Evolutionary conservation across 1,140 invertebrate species (phyloP), one percentile per base, ranked within the genome.

Genomic region (Leptestheria dahalacensis): DNA sequence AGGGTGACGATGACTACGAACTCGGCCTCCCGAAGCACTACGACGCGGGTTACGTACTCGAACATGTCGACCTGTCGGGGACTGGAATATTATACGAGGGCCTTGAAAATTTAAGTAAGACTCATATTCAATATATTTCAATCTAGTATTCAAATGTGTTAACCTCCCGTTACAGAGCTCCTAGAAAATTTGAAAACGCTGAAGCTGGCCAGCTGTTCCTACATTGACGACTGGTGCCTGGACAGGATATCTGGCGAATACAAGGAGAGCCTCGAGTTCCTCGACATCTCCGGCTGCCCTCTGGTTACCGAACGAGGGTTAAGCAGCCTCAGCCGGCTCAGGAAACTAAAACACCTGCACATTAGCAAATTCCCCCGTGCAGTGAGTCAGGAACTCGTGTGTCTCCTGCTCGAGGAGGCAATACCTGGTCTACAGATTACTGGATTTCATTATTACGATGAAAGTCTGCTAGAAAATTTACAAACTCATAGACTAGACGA

Each of bases 151-250:
- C 2, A 15, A 51, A 2, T 10, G 51, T 9, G 20, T 50, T 52
- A 29, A 12, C 9, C 23, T 64, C 3, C 65, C 65, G 59, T 67
- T 65, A 49, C 62, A 71, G 73, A 67, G 60, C 64, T 71, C 59
- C 69, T 91, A 12, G 63, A 69, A 25, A 68, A 75, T 48, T 62
- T 90, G 0, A 80, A 79, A 65, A 81, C 79, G 72, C 65, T 87
- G 0, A 83, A 77, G 62, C 72, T 90, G 25, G 75, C 71, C 63
- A 75, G 79, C 54, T 83, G 82, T 63, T 64, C 69, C 49, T 64
- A 75, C 47, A 73, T 91, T 56, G 81, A 90, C 72, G 86, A 90
- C 67, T 91, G 85, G 84, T 81, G 77, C 61, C 62, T 91, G 53
- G 83, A 85, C 67, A 75, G 76, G 61, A 70, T 89, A 25, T 69